phyloP scores from a whole-genome alignment of 2,113 vertebrate species.

The Taxidea taxus region DNA sequence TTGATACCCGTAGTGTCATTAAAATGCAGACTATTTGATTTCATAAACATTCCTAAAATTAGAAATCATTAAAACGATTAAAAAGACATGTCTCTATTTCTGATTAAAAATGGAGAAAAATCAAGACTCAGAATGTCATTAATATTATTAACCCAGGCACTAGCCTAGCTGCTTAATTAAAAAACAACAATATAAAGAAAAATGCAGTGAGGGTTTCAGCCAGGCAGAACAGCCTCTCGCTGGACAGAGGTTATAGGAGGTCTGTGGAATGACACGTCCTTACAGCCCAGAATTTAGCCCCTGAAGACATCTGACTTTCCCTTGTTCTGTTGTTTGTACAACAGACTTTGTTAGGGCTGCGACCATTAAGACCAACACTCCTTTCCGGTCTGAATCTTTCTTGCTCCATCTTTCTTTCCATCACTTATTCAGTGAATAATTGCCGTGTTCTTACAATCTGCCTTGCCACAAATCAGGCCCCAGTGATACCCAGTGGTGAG shows the following conservation, averaged over 20 bases:
- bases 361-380: background rate
- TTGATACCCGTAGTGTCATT: constrained; percentile 18
- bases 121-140: constrained; percentile 76
- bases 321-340: background rate
- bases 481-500: background rate
- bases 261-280: background rate
- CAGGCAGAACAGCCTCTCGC: background rate
- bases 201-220: background rate
- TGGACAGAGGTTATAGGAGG: background rate
- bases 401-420: background rate
- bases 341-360: background rate
- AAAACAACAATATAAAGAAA: constrained; percentile 33
- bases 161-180: constrained; percentile 57
- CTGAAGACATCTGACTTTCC: background rate
- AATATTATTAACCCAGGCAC: constrained; percentile 71
- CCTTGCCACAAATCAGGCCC: background rate
- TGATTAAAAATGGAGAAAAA: constrained; percentile 75
- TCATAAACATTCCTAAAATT: constrained; percentile 73
- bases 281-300: background rate
- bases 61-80: constrained; percentile 74
- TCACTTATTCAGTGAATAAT: constrained; percentile 23
- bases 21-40: constrained; percentile 75
- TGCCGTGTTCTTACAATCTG: background rate
- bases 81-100: constrained; percentile 67
- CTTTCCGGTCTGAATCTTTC: background rate